Base-by-base conservation (phyloP, 2,888 invertebrate species). In the Drosophila greeni region DNA sequence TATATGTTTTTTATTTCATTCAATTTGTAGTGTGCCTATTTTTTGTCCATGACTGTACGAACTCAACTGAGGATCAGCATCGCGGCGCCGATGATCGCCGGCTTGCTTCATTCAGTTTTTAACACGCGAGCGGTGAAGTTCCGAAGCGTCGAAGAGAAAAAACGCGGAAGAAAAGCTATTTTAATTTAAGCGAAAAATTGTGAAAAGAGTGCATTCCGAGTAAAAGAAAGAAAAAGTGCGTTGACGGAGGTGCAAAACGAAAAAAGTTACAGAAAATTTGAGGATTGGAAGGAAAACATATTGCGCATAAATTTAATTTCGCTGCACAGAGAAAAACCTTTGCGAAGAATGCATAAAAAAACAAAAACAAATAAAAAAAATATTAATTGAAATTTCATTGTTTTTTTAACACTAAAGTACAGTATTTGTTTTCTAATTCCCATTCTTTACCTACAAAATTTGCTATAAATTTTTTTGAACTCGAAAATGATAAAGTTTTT, bases 261-360 rank as follows among this genome's bases (percentile, higher is more conserved):
- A 29, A 42, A 48, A 18, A 24, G 16, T 20, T 37, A 26, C 33
- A 39, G 20, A 39, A 54, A 49, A 45, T 31, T 24, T n/a, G 8
- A 18, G 5, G 18, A 24, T 24, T 53, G 33, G 18, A 40, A 52
- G 9, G 14, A 23, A 33, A 40, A 26, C 42, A 34, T 57, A 64
- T 36, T 65, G 20, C 65, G 53, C 60, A 78, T 73, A 62, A 71
- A 71, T 73, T 73, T 65, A 69, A 70, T 75, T 67, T 55, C 39
- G 61, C 53, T 57, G 12, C 51, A 49, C 37, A 12, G 5, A 11
- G 16, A 3, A 11, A 49, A 36, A 9, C 8, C 3, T 3, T 8
- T 0, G 6, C 2, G 2, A 26, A 26, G 0, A 7, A 9, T 7
- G 1, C 6, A 8, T 26, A 3, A 14, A 37, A 18, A 18, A 12